These are phyloP conservation scores for Spatula clypeata DNA, from an alignment of 2,797 vertebrate genomes.

Conservation along the genomic window DNA sequence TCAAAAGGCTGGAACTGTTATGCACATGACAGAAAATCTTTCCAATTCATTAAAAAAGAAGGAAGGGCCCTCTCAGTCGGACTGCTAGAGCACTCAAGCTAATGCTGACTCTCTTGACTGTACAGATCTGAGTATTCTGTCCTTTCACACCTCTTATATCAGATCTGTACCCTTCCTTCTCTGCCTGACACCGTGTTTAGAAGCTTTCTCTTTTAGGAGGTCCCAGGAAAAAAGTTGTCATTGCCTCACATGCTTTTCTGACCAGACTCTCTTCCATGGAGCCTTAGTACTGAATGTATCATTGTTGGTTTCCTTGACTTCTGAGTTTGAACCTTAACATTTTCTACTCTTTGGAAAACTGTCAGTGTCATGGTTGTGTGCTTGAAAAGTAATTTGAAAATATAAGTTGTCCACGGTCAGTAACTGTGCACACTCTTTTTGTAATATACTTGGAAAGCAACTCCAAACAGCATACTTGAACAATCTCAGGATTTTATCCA, in stretches of 20 bases:
- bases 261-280: not conserved
- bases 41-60: not conserved
- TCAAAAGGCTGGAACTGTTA: not conserved
- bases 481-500: not conserved
- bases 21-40: not conserved
- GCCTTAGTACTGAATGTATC: not conserved
- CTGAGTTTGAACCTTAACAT: not conserved
- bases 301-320: not conserved
- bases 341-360: not conserved
- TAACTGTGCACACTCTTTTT: not conserved
- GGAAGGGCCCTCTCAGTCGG: not conserved
- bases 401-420: not conserved
- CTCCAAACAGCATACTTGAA: not conserved
- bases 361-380: not conserved
- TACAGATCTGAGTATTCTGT: not conserved
- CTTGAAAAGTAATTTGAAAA: not conserved
- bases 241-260: not conserved
- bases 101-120: not conserved
- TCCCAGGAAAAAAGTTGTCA: not conserved
- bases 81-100: not conserved
- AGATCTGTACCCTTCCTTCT: not conserved
- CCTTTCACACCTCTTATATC: not conserved
- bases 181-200: fast-evolving
- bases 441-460: not conserved
- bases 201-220: not conserved